Conservation (phyloP, 2,797 vertebrate genomes). For the Moxostoma hubbsi region DNA sequence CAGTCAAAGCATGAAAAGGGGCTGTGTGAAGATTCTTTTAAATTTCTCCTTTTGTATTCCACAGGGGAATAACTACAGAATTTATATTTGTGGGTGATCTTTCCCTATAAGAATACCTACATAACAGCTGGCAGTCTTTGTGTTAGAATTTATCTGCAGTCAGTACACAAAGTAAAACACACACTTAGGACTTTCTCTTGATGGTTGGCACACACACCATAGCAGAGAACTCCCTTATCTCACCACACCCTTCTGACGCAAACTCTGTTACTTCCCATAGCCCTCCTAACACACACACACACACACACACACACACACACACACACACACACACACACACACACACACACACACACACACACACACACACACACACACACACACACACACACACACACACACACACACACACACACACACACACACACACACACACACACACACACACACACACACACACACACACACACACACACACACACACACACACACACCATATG, state of each 20-base stretch:
- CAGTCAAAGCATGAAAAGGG: no score
- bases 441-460: conserved; percentile 35
- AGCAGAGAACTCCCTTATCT: conserved; percentile 71
- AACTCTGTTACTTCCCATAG: conserved; percentile 66
- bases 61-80: not conserved
- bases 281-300: conserved; percentile 58
- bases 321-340: conserved; percentile 45
- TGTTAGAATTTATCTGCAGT: no score
- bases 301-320: conserved; percentile 37
- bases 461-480: conserved; percentile 14
- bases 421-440: conserved; percentile 14
- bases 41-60: no score
- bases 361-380: conserved; percentile 48
- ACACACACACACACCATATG: conserved; percentile 24
- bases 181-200: conserved; percentile 71
- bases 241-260: conserved; percentile 79
- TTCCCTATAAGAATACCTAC: not conserved
- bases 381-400: conserved; percentile 47
- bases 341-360: conserved; percentile 45
- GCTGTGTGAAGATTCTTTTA: no score
- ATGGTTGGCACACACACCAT: conserved; percentile 61
- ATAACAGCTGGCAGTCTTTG: not conserved
- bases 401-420: conserved; percentile 45
- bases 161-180: conserved; percentile 18
- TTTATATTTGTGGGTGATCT: not conserved